Conservation (phyloP, 2,888 invertebrate species). For the Camptogramma bilineatum region DNA sequence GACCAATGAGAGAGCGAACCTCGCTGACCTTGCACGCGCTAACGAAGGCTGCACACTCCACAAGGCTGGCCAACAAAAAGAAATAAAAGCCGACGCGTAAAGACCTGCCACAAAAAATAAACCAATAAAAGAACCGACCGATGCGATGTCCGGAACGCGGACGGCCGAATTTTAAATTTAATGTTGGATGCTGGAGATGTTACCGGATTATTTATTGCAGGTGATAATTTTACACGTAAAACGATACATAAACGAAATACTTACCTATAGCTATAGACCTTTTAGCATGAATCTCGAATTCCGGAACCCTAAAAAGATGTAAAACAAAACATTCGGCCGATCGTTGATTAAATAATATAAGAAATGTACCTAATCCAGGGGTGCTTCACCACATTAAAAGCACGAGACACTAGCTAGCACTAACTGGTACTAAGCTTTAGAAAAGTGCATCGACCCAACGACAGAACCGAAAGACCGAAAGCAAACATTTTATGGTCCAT, state of each 20-base stretch:
- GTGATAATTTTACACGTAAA: conserved; percentile 32
- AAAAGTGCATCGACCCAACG: not conserved
- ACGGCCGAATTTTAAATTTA: conserved; percentile 55
- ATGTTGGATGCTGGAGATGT: conserved; percentile 44
- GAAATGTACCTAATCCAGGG: too few species aligned
- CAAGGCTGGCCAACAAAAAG: conserved; percentile 72
- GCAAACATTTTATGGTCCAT: conserved; percentile 28
- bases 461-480: conserved; percentile 12
- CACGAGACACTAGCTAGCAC: not conserved
- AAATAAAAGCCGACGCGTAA: conserved; percentile 64
- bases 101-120: conserved; percentile 81
- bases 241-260: conserved; percentile 3
- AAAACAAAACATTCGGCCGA: not conserved
- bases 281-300: not conserved
- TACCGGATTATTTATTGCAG: conserved; percentile 45
- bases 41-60: conserved; percentile 80
- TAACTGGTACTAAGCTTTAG: not conserved
- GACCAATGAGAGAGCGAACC: conserved; percentile 59
- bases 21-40: conserved; percentile 77
- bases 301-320: not conserved
- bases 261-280: not conserved
- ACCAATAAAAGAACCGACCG: conserved; percentile 64
- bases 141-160: conserved; percentile 68
- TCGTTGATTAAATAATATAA: not conserved
- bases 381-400: not conserved